phyloP scores from a whole-genome alignment of 2,797 vertebrate species.

The Urophycis tenuis region DNA sequence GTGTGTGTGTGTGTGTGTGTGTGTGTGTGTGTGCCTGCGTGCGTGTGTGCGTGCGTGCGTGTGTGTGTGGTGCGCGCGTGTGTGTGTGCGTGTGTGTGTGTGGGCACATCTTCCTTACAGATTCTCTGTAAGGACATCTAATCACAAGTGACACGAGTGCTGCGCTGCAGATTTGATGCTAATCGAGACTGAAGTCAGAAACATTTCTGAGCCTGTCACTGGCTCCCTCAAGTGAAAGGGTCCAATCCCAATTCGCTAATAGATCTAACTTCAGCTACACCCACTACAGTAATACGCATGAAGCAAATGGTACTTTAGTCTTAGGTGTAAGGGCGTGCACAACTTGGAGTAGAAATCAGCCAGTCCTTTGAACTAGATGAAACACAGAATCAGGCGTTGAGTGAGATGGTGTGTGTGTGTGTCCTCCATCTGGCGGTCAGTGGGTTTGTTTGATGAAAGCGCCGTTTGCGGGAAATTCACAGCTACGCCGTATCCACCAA shows the following conservation, averaged over 20 bases:
- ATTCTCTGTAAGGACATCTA: slow-evolving; percentile 61
- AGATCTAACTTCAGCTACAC: slow-evolving; percentile 28
- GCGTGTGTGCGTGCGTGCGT: not conserved
- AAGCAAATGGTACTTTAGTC: not conserved
- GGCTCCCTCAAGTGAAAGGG: slow-evolving; percentile 41
- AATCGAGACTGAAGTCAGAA: slow-evolving; percentile 64
- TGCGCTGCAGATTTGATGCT: slow-evolving; percentile 59
- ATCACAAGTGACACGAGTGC: slow-evolving; percentile 63
- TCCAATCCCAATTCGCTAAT: slow-evolving; percentile 32
- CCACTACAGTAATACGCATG: slow-evolving; percentile 2
- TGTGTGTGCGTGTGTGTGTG: slow-evolving; percentile 6
- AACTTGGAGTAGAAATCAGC: not conserved
- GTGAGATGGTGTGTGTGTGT: not conserved
- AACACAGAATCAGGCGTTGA: not conserved
- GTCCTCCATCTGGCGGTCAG: not conserved
- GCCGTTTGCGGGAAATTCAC: not conserved
- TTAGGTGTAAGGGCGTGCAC: not conserved
- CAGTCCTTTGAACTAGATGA: not conserved
- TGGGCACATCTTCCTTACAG: slow-evolving; percentile 45
- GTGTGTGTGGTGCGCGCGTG: slow-evolving; percentile 5
- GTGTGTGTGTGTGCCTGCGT: not conserved
- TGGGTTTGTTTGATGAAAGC: not conserved
- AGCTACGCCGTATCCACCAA: not conserved
- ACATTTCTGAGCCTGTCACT: slow-evolving; percentile 59
- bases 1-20: slow-evolving; percentile 10